Base-by-base conservation (phyloP, 2,888 invertebrate species). In the Synanthedon andrenaeformis region DNA sequence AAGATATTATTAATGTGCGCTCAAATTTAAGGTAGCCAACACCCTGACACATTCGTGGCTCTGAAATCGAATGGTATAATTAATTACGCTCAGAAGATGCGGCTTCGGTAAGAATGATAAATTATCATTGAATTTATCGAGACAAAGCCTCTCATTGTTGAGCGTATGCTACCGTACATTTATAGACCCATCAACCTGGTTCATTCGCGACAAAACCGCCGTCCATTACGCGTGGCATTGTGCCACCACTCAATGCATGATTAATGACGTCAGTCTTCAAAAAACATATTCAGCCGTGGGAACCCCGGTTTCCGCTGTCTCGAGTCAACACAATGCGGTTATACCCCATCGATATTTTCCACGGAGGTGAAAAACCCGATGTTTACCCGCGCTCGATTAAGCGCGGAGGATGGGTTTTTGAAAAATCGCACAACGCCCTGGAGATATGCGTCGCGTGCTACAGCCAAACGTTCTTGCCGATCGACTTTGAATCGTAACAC, bases 341-440 rank as follows among this genome's bases (percentile, higher is more conserved):
- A 57, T 65, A 65, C 66, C 68, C 70, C 70, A 74, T 77, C 78
- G 76, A 81, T 77, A 79, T 78, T 78, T 80, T 75, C 72, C 76
- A 72, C 75, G 74, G 68, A 73, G 61, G 75, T 78, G 82, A 81
- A 83, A 86, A 84, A 83, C 80, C 74, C 74, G 66, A 73, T 84
- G 82, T 85, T 86, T 85, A 85, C 80, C 71, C 73, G 66, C 82
- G 80, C 82, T 82, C 86, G 86, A 87, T 86, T 87, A 84, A 74
- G 67, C 80, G 66, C 72, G 60, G 69, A 72, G 72, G 76, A 82
- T 80, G 76, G 73, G 72, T 66, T 77, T 72, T 73, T 77, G 79
- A 81, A 82, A 77, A 78, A 80, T 81, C 76, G 74, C 70, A 70
- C 70, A 62, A 63, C 68, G 66, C 69, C 60, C 68, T 55, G 12